Evolutionary conservation across 2,888 invertebrate species (phyloP).

Genomic region (Cyaniris semiargus): DNA sequence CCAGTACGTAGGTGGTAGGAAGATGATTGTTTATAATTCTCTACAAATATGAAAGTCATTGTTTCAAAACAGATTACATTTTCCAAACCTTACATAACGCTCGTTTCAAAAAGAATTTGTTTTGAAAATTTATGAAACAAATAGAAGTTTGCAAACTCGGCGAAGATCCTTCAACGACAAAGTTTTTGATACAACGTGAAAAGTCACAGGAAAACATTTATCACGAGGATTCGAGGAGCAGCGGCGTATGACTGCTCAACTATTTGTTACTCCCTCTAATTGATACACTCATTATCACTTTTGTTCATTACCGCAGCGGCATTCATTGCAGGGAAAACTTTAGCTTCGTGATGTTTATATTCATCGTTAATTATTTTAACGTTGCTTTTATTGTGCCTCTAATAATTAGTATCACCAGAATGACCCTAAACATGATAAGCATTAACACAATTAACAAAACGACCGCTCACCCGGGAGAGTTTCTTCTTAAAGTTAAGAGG

Average conservation of each 20-base stretch:
- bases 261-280: neutral
- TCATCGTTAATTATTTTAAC: neutral
- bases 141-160: neutral
- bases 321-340: neutral
- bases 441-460: neutral
- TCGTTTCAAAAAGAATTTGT: neutral
- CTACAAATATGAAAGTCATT: neutral
- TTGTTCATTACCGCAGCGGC: neutral
- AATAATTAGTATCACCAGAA: neutral
- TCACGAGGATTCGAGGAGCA: neutral
- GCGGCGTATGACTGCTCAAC: neutral
- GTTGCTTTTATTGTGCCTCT: neutral
- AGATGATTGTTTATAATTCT: neutral
- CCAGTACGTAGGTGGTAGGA: too few relatives aligned
- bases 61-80: neutral
- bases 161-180: neutral
- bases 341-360: neutral
- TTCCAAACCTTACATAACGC: neutral
- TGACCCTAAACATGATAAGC: neutral
- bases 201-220: conserved; percentile 16
- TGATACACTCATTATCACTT: conserved; percentile 10
- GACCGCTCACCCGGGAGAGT: neutral
- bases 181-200: neutral
- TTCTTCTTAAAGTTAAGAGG: neutral
- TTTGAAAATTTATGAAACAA: neutral